Evolutionary conservation across 2,888 invertebrate species (phyloP).

Genomic region (Acrobasis consociella): DNA sequence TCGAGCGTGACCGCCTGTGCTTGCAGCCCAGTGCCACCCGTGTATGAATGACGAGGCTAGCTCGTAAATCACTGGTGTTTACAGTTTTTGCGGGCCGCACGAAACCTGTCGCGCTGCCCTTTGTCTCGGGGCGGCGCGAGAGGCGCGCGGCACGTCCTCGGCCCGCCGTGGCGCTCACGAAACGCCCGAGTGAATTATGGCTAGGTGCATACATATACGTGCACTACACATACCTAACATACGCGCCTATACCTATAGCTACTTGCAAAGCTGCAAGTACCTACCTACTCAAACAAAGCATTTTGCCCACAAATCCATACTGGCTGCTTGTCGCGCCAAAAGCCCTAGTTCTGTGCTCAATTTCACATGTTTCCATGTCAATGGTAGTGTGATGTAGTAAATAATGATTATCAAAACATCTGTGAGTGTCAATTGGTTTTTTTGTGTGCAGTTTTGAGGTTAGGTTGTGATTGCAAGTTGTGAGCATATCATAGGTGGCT

Average conservation of each 20-base stretch:
- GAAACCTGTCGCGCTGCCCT: conserved; percentile 70
- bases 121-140: conserved; percentile 62
- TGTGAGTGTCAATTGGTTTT: conserved; percentile 66
- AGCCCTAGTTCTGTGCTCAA: conserved; percentile 64
- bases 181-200: conserved; percentile 65
- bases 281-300: conserved; percentile 80
- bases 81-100: conserved; percentile 72
- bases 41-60: conserved; percentile 60
- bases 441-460: conserved; percentile 75
- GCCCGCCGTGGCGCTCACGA: conserved; percentile 55
- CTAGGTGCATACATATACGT: conserved; percentile 70
- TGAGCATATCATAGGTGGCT: conserved; percentile 40
- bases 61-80: conserved; percentile 76
- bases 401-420: conserved; percentile 66
- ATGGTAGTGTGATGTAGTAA: conserved; percentile 62
- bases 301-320: conserved; percentile 72
- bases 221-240: conserved; percentile 56
- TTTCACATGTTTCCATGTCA: conserved; percentile 52
- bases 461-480: conserved; percentile 64
- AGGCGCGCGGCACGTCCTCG: conserved; percentile 49
- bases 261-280: conserved; percentile 75
- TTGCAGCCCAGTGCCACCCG: conserved; percentile 46
- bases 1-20: conserved; percentile 76
- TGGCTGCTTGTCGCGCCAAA: conserved; percentile 56
- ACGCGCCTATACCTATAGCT: conserved; percentile 66